phyloP scores from a whole-genome alignment of 1,140 invertebrate species.

The Oryctes rhinoceros region DNA sequence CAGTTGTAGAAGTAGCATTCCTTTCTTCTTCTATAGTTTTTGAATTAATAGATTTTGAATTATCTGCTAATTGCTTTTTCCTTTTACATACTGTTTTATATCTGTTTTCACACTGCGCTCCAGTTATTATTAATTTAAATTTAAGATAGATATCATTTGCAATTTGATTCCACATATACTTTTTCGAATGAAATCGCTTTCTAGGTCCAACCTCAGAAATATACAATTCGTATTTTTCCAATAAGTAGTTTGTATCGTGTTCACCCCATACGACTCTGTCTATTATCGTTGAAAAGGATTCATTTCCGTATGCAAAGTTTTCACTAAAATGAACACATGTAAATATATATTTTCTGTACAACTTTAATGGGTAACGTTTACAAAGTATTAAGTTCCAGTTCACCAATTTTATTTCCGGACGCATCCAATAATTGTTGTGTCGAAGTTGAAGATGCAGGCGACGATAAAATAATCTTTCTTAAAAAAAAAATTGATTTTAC shows the following conservation, averaged over 20 bases:
- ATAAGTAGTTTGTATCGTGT: not conserved
- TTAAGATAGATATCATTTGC: slow-evolving; percentile 19
- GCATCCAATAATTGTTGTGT: slow-evolving; percentile 12
- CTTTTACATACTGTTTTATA: slow-evolving; percentile 12
- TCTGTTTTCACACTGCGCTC: slow-evolving; percentile 12
- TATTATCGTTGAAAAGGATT: not conserved
- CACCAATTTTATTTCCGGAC: slow-evolving; percentile 16
- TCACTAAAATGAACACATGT: not conserved
- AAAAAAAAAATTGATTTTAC: not conserved
- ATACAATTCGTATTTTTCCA: slow-evolving; percentile 20
- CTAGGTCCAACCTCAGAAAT: not conserved
- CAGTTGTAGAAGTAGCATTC: not conserved
- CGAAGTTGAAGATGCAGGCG: not conserved
- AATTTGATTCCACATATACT: slow-evolving; percentile 33
- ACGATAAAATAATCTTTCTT: not conserved
- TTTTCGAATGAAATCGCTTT: slow-evolving; percentile 20
- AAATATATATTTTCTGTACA: not conserved
- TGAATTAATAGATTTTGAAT: not conserved
- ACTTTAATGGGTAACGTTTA: not conserved
- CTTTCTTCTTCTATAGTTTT: not conserved
- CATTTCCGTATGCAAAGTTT: not conserved
- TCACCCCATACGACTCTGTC: slow-evolving; percentile 4
- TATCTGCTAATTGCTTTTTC: slow-evolving; percentile 10
- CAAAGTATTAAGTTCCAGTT: slow-evolving; percentile 18
- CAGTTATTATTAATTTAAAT: slow-evolving; percentile 23